Evolutionary conservation across 2,113 vertebrate genomes (phyloP).

Genomic region (Salvator merianae): DNA sequence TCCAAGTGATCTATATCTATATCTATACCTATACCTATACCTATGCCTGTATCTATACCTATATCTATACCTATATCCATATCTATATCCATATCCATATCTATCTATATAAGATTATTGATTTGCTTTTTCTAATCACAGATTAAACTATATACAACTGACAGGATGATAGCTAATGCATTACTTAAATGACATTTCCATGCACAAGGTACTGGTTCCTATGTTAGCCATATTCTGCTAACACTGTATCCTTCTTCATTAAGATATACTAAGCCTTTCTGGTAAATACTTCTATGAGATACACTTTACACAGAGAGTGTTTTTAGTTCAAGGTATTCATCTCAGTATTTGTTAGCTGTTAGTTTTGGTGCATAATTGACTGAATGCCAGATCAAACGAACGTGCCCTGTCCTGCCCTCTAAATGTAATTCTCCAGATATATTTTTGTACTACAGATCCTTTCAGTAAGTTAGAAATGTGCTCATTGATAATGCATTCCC

Average conservation of each 20-base stretch:
- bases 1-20: too few species aligned
- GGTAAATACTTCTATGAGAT: not conserved
- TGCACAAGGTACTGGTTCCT: not conserved
- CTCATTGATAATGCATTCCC: conserved; percentile 18
- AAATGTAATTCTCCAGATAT: not conserved
- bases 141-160: not conserved
- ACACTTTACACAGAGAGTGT: not conserved
- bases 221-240: not conserved
- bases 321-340: conserved; percentile 7
- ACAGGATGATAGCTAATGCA: not conserved
- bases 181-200: not conserved
- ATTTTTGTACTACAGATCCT: conserved; percentile 35
- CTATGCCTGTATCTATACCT: too few species aligned
- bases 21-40: too few species aligned
- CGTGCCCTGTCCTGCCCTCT: not conserved
- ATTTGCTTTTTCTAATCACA: not conserved
- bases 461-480: conserved; percentile 11
- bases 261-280: not conserved
- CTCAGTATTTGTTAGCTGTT: not conserved
- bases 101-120: not conserved
- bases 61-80: too few species aligned
- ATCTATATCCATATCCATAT: too few species aligned
- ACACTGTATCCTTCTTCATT: not conserved
- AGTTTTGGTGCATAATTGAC: conserved; percentile 1
- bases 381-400: not conserved